Evolutionary conservation across 2,113 vertebrate genomes (phyloP).

Genomic region (Stegostoma tigrinum): DNA sequence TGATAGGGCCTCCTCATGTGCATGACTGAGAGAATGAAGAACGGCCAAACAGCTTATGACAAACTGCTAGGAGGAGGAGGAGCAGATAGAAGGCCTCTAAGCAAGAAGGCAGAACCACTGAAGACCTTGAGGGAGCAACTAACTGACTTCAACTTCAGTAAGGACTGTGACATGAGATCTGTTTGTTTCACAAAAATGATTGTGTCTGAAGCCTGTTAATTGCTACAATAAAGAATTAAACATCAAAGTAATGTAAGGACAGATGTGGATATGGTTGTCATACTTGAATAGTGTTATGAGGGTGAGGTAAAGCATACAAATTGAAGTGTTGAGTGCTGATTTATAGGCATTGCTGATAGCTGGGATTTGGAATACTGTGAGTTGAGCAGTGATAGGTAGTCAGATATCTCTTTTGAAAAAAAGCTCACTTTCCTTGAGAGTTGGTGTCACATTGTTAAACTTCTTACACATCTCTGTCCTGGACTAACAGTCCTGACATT

Average conservation of each 20-base stretch:
- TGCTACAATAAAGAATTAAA: background rate
- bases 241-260: background rate
- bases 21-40: background rate
- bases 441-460: background rate
- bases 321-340: background rate
- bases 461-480: background rate
- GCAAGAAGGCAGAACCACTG: background rate
- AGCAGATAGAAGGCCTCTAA: background rate
- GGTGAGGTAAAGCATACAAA: background rate
- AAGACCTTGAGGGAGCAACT: background rate
- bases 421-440: background rate
- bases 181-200: background rate
- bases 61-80: background rate
- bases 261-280: background rate
- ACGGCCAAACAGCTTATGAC: background rate
- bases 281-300: background rate
- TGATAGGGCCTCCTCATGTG: background rate
- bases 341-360: background rate
- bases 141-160: background rate
- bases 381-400: background rate
- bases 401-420: background rate
- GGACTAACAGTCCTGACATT: too few species aligned
- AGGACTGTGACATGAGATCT: background rate
- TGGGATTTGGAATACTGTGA: background rate
- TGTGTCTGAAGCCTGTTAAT: background rate